Evolutionary conservation across 2,888 invertebrate genomes (phyloP), one percentile per base, ranked within the genome.

Genomic region (Ctenicera cuprea): DNA sequence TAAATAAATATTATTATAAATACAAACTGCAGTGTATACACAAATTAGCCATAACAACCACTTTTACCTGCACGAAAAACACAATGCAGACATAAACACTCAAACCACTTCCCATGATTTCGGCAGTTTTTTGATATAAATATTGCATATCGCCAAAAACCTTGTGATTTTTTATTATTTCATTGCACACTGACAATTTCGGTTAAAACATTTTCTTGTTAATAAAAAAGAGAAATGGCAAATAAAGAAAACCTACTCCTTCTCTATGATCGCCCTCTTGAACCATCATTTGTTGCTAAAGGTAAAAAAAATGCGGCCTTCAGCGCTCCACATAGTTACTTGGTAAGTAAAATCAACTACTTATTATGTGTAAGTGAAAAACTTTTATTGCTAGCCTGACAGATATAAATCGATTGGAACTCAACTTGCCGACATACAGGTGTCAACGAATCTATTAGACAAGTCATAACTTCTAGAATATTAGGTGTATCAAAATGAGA

Each of bases 211-310:
- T 26, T 26, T 26, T 26, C n/a, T n/a, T n/a, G n/a, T n/a, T n/a
- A n/a, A n/a, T n/a, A n/a, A n/a, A n/a, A n/a, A n/a, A n/a, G n/a
- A n/a, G 11, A 54, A n/a, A 54, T 54, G 54, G 66, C 65, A 14
- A 90, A 88, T 80, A 85, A 88, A 14, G 57, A 71, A 38, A 89
- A 92, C 80, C 85, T 93, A 11, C 85, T 92, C 78, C 86, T 92
- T 81, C 89, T 95, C 78, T 94, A 93, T 87, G 93, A 94, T 83
- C 91, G 94, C 45, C 94, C 94, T 9, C 89, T 90, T 75, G 94
- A 95, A 86, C 94, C 94, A 0, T 90, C 92, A 72, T 94, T 94
- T 86, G 91, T 94, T 88, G 91, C 92, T 77, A 95, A 94, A 86
- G 94, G 94, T 1, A 90, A 91, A 11, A 80, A 88, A 0, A 89